These are phyloP conservation scores for Callimorpha dominula DNA, from an alignment of 2,888 invertebrate species.

Conservation along the genomic window DNA sequence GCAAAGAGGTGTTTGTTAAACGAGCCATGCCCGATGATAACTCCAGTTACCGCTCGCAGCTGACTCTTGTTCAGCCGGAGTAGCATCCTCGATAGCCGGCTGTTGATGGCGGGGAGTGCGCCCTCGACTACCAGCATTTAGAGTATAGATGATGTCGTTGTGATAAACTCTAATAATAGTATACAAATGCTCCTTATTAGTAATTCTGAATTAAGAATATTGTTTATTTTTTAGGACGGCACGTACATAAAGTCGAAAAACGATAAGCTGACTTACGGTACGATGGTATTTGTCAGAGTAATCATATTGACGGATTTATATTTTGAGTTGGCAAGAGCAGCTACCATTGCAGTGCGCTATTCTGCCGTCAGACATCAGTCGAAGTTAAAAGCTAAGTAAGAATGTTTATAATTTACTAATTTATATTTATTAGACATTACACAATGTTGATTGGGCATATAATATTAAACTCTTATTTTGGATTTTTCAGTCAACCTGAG, in stretches of 20 bases:
- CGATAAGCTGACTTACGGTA: constrained; percentile 94
- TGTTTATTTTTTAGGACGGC: constrained; percentile 87
- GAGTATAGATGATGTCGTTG: too few species aligned
- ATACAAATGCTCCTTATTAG: too few species aligned
- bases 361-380: constrained; percentile 96
- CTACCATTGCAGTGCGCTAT: constrained; percentile 95
- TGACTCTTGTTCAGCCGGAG: too few species aligned
- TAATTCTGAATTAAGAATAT: too few species aligned
- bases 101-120: too few species aligned
- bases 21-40: too few species aligned
- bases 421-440: background rate
- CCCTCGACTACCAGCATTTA: too few species aligned
- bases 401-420: background rate
- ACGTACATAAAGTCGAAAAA: constrained; percentile 93
- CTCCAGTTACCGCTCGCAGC: too few species aligned
- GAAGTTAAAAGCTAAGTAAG: constrained; percentile 91
- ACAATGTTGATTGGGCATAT: background rate
- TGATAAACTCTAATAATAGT: too few species aligned
- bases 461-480: background rate
- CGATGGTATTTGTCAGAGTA: constrained; percentile 96
- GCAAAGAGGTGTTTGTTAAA: too few species aligned
- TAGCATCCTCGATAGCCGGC: too few species aligned
- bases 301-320: constrained; percentile 92
- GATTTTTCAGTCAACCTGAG: constrained; percentile 89
- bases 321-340: constrained; percentile 91